Evolutionary conservation across 2,797 vertebrate species (phyloP), one percentile per base, ranked within the genome.

Genomic region (Emydoidea blandingii): DNA sequence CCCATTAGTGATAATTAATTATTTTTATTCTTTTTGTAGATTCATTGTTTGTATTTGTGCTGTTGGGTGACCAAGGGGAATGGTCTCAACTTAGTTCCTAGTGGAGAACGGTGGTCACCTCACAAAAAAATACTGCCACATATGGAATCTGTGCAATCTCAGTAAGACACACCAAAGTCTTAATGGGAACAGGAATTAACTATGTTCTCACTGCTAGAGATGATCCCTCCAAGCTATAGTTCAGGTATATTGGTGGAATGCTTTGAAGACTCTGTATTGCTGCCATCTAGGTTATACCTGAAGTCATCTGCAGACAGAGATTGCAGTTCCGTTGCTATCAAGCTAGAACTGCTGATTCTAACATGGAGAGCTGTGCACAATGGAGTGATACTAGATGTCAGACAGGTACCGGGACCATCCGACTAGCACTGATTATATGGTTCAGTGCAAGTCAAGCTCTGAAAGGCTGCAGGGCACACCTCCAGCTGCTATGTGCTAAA

Each of bases 21-120:
- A 44, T 76, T 47, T 76, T 7, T 76, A 74, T 74, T 44, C 72
- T 8, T 76, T 76, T 44, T 47, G 23, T 76, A 44, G 21, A 76
- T 23, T 37, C 12, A 15, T 29, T 76, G 21, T 76, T 76, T 29
- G 41, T 47, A 25, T 47, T 12, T 47, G 37, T 1, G 1, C 0
- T 54, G 7, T 31, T 83, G n/a, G 12, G 23, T 76, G 72, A 76
- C 41, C 23, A 29, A 76, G 4, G 86, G 6, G 27, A n/a, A 54
- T 84, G 4, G 8, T 15, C 14, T 79, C 10, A 59, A 11, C 2
- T 62, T 68, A 68, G 3, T n/a, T 85, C 14, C 10, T 27, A 27
- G 9, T 10, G 14, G 3, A 84, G 5, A 82, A 65, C 3, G 8
- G 68, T 1, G 0, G 0, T 0, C 53, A 65, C 12, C 11, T 18